Evolutionary conservation across 2,113 vertebrate genomes (phyloP).

Genomic region (Opisthocomus hoazin): DNA sequence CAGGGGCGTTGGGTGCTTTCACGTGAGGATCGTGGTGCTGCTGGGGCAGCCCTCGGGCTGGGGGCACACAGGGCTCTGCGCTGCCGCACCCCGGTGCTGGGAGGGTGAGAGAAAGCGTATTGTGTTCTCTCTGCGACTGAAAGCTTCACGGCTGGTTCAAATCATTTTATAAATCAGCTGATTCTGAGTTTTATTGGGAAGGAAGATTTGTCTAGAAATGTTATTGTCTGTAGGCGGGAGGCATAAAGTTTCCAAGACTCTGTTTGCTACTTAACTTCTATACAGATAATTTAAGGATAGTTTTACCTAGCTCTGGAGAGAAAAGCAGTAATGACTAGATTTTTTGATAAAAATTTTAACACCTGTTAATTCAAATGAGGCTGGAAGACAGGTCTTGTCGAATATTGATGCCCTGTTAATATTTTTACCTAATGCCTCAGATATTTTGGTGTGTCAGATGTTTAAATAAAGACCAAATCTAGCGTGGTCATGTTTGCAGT

Average conservation of each 20-base stretch:
- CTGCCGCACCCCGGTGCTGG: fast-evolving
- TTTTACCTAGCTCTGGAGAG: not conserved
- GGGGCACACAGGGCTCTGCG: fast-evolving
- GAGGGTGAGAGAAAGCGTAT: fast-evolving
- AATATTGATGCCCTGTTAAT: not conserved
- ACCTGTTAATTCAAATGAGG: not conserved
- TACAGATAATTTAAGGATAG: not conserved
- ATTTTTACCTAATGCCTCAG: not conserved
- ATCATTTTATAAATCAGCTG: not conserved
- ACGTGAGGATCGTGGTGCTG: fast-evolving
- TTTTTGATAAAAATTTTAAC: not conserved
- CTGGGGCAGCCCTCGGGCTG: fast-evolving
- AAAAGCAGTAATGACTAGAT: not conserved
- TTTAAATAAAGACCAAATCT: not conserved
- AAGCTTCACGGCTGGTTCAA: not conserved
- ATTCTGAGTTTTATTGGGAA: not conserved
- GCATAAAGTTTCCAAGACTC: not conserved
- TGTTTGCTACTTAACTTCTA: not conserved
- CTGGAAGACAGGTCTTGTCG: not conserved
- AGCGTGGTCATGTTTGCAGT: fast-evolving
- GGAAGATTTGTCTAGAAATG: not conserved
- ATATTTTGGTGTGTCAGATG: not conserved
- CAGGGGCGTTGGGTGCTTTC: not conserved
- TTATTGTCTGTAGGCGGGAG: not conserved
- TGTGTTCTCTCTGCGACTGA: fast-evolving